Percentiles rank a stretch among this genome's conserved stretches.
Evolutionary conservation across 2,888 invertebrate genomes (phyloP).

Genomic region (Gryllus longicercus): DNA sequence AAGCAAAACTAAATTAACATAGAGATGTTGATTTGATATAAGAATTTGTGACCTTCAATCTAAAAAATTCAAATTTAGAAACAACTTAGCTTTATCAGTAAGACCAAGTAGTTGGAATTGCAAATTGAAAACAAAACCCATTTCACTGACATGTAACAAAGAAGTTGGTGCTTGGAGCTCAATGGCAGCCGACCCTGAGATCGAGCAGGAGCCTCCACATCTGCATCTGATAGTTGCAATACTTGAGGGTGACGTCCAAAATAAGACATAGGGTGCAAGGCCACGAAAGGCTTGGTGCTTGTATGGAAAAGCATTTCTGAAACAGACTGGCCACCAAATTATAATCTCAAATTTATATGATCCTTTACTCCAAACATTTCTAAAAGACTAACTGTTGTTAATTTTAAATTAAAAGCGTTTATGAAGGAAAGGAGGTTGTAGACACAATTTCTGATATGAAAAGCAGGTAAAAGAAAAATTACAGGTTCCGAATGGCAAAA

Average conservation of each 20-base stretch:
- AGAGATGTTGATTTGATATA: no score
- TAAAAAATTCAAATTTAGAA: no score
- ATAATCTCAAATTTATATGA: conserved; percentile 27
- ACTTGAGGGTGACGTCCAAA: conserved; percentile 79
- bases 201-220: conserved; percentile 57
- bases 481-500: no score
- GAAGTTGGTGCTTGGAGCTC: conserved; percentile 79
- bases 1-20: no score
- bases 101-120: not conserved
- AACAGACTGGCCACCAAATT: conserved; percentile 55
- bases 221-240: conserved; percentile 71
- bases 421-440: no score
- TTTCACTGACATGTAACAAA: conserved; percentile 76
- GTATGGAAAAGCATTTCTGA: conserved; percentile 82
- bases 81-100: no score
- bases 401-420: no score
- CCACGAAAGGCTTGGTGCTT: conserved; percentile 81
- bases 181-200: conserved; percentile 60
- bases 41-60: no score
- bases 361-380: no score
- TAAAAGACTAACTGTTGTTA: no score
- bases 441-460: no score
- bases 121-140: not conserved
- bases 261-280: conserved; percentile 84
- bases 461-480: no score